phyloP scores from a whole-genome alignment of 1,140 invertebrate species.

The Camponotus vicinus region DNA sequence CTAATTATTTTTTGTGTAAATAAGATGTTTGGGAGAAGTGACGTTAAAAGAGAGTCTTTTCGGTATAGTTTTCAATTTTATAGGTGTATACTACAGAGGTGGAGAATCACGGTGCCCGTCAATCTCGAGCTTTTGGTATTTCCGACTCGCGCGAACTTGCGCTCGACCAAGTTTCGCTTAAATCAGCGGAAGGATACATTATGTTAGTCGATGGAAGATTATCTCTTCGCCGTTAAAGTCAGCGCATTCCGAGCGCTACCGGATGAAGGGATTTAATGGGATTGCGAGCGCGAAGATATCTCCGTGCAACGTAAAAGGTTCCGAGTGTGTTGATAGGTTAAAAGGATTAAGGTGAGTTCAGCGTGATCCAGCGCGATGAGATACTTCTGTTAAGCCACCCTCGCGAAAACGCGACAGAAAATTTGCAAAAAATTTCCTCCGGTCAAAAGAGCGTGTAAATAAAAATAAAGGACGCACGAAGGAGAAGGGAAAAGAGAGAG shows the following conservation, averaged over 20 bases:
- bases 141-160: constrained; percentile 17
- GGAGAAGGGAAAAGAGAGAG: too few species aligned
- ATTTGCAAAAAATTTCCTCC: constrained; percentile 46
- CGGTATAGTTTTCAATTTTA: background rate
- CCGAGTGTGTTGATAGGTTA: constrained; percentile 76
- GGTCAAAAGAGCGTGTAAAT: constrained; percentile 57
- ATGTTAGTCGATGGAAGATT: constrained; percentile 59
- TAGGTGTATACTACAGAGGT: background rate
- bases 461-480: constrained; percentile 25
- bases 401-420: constrained; percentile 43
- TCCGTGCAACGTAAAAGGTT: constrained; percentile 65
- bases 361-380: constrained; percentile 62
- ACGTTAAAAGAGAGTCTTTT: background rate
- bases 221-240: constrained; percentile 68
- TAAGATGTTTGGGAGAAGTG: background rate
- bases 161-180: constrained; percentile 51
- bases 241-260: constrained; percentile 55
- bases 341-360: constrained; percentile 72
- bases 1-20: background rate
- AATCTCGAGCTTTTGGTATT: background rate
- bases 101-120: constrained; percentile 9
- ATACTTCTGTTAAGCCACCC: constrained; percentile 61
- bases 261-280: constrained; percentile 73
- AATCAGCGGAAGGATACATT: constrained; percentile 56
- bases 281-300: constrained; percentile 74